phyloP scores from a whole-genome alignment of 2,888 invertebrate genomes.

The Enchytraeus crypticus region DNA sequence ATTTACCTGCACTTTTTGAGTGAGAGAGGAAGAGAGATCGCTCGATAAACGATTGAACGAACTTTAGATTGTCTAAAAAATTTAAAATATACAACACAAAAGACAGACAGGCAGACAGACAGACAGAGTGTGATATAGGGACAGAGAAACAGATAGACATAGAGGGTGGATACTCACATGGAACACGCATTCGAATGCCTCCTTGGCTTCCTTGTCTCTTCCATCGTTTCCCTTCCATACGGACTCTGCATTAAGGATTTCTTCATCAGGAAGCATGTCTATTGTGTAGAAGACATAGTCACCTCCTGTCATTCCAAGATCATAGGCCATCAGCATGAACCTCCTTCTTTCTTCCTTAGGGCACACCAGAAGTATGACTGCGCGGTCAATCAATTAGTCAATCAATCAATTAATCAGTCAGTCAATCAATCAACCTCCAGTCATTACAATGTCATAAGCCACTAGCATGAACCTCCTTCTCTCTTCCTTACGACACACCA shows the following conservation, averaged over 20 bases:
- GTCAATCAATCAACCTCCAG: too few relatives aligned
- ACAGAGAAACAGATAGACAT: too few relatives aligned
- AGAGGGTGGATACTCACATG: slow-evolving; percentile 36
- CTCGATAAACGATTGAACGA: too few relatives aligned
- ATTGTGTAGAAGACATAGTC: slow-evolving; percentile 37
- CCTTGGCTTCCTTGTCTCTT: slow-evolving; percentile 34
- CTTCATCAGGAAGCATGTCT: slow-evolving; percentile 22
- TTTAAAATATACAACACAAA: too few relatives aligned
- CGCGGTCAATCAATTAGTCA: too few relatives aligned
- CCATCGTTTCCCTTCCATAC: slow-evolving; percentile 37
- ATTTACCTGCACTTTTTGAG: too few relatives aligned
- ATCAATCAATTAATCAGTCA: too few relatives aligned
- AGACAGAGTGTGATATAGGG: too few relatives aligned
- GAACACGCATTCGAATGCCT: slow-evolving; percentile 41
- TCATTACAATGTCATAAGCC: slow-evolving; percentile 38
- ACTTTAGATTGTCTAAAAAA: too few relatives aligned
- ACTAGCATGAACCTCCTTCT: slow-evolving; percentile 36
- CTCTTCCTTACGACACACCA: slow-evolving; percentile 27
- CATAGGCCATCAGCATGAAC: slow-evolving; percentile 38
- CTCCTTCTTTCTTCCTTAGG: slow-evolving; percentile 31
- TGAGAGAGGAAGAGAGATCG: too few relatives aligned
- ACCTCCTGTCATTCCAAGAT: slow-evolving; percentile 37
- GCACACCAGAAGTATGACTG: slow-evolving; percentile 20
- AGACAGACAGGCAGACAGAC: too few relatives aligned
- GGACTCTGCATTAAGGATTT: slow-evolving; percentile 3